A percentile compares a stretch with the other conserved stretches of the same genome.
Evolutionary conservation across 2,888 invertebrate species (phyloP).

Genomic region (Sialis lutaria): DNA sequence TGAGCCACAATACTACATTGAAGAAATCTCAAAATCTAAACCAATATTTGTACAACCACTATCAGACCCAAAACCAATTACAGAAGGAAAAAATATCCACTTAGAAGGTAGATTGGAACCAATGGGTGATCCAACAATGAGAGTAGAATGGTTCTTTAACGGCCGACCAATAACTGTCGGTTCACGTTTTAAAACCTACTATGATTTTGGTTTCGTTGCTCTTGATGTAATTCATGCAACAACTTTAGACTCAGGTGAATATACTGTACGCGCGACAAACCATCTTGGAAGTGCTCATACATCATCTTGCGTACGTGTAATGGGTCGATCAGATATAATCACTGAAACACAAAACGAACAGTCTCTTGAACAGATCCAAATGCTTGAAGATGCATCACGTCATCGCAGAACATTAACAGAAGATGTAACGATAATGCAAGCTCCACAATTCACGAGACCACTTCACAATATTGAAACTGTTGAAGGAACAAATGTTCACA

Average conservation of each 20-base stretch:
- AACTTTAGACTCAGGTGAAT: conserved; percentile 88
- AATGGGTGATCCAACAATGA: conserved; percentile 91
- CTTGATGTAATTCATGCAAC: conserved; percentile 88
- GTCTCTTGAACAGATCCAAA: conserved; percentile 80
- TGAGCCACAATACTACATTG: conserved; percentile 77
- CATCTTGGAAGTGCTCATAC: conserved; percentile 86
- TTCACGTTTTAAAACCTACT: conserved; percentile 84
- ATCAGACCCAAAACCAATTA: conserved; percentile 67
- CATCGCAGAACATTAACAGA: conserved; percentile 54
- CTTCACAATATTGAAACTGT: conserved; percentile 79
- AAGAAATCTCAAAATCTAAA: conserved; percentile 84
- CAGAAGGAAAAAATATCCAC: conserved; percentile 80
- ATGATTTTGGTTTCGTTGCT: conserved; percentile 95
- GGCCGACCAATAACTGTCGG: conserved; percentile 77
- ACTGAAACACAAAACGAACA: conserved; percentile 86
- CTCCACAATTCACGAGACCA: conserved; percentile 74
- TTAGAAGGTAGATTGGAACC: conserved; percentile 84
- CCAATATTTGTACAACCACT: conserved; percentile 86
- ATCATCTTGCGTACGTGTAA: conserved; percentile 74
- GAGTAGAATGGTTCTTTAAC: conserved; percentile 92
- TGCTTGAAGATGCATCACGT: conserved; percentile 65
- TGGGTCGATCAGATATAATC: conserved; percentile 62
- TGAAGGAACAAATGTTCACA: conserved; percentile 80
- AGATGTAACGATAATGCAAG: conserved; percentile 68
- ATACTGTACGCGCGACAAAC: conserved; percentile 85